Evolutionary conservation across 2,888 invertebrate genomes (phyloP).

Genomic region (Melanostoma scalare): DNA sequence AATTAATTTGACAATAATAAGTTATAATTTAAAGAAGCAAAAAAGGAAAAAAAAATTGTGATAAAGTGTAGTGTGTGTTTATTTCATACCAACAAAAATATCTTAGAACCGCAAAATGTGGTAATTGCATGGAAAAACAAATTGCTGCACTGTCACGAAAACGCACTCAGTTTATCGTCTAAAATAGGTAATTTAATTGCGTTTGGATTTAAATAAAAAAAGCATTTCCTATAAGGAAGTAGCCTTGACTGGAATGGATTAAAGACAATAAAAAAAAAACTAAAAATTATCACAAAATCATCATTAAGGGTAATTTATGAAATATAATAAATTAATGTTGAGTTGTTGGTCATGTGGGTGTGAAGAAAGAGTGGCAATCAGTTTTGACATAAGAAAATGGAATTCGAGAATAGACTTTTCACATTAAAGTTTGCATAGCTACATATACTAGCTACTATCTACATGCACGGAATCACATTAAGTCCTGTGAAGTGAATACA

Average conservation of each 20-base stretch:
- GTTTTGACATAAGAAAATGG: too few relatives aligned
- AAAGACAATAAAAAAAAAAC: too few relatives aligned
- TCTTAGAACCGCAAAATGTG: slow-evolving; percentile 12
- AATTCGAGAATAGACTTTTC: too few relatives aligned
- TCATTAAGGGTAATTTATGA: too few relatives aligned
- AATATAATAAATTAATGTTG: too few relatives aligned
- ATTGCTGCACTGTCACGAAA: slow-evolving; percentile 39
- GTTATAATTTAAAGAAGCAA: neutral
- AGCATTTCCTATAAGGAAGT: neutral
- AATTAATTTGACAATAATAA: slow-evolving; percentile 18
- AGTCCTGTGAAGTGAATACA: too few relatives aligned
- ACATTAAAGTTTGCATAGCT: too few relatives aligned
- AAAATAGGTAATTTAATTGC: slow-evolving; percentile 40
- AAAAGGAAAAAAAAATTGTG: neutral
- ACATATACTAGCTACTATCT: too few relatives aligned
- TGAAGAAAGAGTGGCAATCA: too few relatives aligned
- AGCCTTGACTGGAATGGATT: neutral
- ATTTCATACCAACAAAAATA: neutral
- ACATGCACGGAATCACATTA: too few relatives aligned
- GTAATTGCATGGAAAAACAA: slow-evolving; percentile 31
- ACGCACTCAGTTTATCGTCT: slow-evolving; percentile 6
- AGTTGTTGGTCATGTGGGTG: too few relatives aligned
- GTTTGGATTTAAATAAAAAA: neutral
- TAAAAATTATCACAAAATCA: too few relatives aligned
- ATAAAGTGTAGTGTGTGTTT: slow-evolving; percentile 22